These are phyloP conservation scores for Hippocampus abdominalis DNA, from an alignment of 2,113 vertebrate species.

Conservation along the genomic window DNA sequence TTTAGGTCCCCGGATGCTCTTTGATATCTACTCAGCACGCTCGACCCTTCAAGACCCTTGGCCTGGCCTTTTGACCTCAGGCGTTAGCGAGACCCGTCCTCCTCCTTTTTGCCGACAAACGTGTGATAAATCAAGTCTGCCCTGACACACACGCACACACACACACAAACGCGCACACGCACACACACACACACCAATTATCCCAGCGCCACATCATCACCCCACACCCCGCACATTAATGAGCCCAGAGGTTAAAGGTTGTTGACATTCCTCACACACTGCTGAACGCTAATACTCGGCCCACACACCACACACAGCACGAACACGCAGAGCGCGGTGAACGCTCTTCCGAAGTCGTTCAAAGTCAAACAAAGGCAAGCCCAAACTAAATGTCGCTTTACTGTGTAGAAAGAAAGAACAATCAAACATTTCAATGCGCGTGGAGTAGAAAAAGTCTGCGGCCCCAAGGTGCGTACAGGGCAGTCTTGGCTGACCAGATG, in stretches of 20 bases:
- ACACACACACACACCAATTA: conserved; percentile 32
- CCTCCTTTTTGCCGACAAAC: conserved; percentile 55
- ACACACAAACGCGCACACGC: conserved; percentile 24
- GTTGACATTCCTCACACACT: conserved; percentile 54
- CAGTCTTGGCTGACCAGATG: conserved; percentile 47
- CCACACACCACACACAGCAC: conserved; percentile 29
- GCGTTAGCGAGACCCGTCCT: conserved; percentile 45
- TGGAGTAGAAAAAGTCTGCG: conserved; percentile 40
- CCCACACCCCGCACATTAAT: conserved; percentile 53
- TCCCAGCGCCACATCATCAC: conserved; percentile 48
- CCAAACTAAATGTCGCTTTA: neutral
- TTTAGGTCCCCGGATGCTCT: conserved; percentile 68
- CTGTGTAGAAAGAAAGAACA: conserved; percentile 13
- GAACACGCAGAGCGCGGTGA: conserved; percentile 8
- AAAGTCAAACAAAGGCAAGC: conserved; percentile 3
- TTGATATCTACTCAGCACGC: conserved; percentile 71
- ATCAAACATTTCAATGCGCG: conserved; percentile 15
- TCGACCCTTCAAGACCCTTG: conserved; percentile 63
- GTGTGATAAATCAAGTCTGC: conserved; percentile 80
- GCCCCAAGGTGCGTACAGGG: conserved; percentile 36
- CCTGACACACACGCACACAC: conserved; percentile 41
- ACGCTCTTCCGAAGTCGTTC: neutral
- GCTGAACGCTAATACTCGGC: conserved; percentile 29
- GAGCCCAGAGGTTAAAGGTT: conserved; percentile 62
- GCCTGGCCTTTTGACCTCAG: conserved; percentile 53